phyloP scores from a whole-genome alignment of 2,888 invertebrate genomes.

The Leptura quadrifasciata region DNA sequence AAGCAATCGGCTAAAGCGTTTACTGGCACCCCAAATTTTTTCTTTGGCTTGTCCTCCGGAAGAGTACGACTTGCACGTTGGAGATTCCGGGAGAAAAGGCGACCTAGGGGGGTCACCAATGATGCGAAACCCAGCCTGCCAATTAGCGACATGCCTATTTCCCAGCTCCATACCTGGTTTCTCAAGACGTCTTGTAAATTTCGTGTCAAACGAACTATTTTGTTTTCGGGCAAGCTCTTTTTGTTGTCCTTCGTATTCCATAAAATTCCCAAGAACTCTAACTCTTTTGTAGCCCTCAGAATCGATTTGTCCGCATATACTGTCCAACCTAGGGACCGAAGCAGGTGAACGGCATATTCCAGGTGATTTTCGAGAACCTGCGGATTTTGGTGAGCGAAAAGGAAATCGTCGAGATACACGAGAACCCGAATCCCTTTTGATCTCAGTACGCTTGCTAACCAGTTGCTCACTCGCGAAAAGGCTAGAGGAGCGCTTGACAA shows the following conservation, averaged over 20 bases:
- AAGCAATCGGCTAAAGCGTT: not conserved
- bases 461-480: constrained; percentile 58
- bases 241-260: constrained; percentile 41
- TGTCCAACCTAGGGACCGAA: constrained; percentile 27
- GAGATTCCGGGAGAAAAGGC: not conserved
- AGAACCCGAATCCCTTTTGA: constrained; percentile 53
- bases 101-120: constrained; percentile 22
- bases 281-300: constrained; percentile 10
- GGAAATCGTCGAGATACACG: constrained; percentile 61
- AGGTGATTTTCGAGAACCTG: constrained; percentile 16
- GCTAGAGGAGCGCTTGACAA: constrained; percentile 57
- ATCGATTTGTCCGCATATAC: constrained; percentile 46
- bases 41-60: too few species aligned
- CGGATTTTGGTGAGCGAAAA: constrained; percentile 43
- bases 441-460: constrained; percentile 54
- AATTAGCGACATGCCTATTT: constrained; percentile 28
- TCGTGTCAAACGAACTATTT: not conserved
- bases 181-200: not conserved
- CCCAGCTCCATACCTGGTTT: constrained; percentile 18
- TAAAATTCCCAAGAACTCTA: constrained; percentile 48
- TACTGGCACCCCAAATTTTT: not conserved
- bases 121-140: constrained; percentile 32
- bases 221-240: too few species aligned
- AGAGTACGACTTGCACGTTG: too few species aligned
- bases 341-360: constrained; percentile 30